phyloP scores from a whole-genome alignment of 2,113 vertebrate species.

The Ptilorrhoa leucosticta region DNA sequence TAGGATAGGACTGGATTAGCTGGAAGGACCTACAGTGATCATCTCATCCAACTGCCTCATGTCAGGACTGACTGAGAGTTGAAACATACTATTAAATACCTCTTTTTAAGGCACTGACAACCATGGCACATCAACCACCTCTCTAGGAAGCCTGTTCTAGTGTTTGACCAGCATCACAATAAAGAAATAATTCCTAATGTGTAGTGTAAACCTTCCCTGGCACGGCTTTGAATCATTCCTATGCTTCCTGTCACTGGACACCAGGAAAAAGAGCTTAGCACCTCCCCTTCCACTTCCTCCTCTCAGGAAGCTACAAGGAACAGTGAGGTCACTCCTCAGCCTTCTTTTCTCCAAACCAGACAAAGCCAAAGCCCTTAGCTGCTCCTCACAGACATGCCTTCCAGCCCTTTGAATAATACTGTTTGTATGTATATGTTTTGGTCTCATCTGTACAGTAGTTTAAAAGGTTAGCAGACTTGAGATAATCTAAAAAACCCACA shows the following conservation, averaged over 20 bases:
- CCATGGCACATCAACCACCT: rapidly evolving
- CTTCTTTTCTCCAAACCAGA: neutral
- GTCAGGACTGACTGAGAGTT: neutral
- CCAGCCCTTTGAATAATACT: neutral
- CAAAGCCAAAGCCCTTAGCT: neutral
- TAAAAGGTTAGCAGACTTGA: neutral
- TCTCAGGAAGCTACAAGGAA: neutral
- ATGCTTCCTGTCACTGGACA: rapidly evolving
- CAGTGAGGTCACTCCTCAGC: neutral
- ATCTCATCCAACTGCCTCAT: neutral
- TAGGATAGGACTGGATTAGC: neutral
- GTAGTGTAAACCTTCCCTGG: neutral
- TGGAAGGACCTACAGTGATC: neutral
- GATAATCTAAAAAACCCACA: neutral
- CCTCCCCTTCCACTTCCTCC: neutral
- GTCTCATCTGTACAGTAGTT: neutral
- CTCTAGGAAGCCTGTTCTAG: neutral
- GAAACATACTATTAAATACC: neutral
- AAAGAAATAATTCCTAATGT: neutral
- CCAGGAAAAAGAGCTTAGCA: neutral
- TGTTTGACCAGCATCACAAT: neutral
- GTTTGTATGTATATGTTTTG: neutral
- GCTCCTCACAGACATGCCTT: neutral
- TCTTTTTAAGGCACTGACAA: neutral
- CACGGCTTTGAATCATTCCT: neutral